phyloP scores from a whole-genome alignment of 2,888 invertebrate genomes.

The Eugnorisma glareosa region DNA sequence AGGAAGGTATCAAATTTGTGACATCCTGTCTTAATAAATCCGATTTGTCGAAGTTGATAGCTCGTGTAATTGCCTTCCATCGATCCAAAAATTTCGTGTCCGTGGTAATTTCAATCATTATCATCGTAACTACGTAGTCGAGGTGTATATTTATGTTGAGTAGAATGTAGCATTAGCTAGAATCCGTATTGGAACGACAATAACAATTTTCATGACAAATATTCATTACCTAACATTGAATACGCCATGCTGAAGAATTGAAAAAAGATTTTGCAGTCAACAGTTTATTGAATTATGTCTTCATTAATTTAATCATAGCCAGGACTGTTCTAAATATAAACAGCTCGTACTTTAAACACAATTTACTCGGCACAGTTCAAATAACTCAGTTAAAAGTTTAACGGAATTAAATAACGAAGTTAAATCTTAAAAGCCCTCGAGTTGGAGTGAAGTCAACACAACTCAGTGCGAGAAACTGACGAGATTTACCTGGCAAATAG shows the following conservation, averaged over 20 bases:
- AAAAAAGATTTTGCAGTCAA: slow-evolving; percentile 8
- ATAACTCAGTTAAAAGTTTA: slow-evolving; percentile 53
- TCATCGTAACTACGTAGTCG: background rate
- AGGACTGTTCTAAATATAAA: slow-evolving; percentile 18
- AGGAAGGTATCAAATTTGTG: slow-evolving; percentile 69
- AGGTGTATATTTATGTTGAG: slow-evolving; percentile 11
- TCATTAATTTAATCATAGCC: slow-evolving; percentile 9
- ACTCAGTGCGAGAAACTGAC: slow-evolving; percentile 36
- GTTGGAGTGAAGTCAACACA: slow-evolving; percentile 38
- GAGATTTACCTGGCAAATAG: slow-evolving; percentile 48
- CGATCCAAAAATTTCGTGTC: slow-evolving; percentile 9
- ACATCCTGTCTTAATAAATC: slow-evolving; percentile 41
- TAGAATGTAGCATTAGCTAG: slow-evolving; percentile 10
- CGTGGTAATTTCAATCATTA: slow-evolving; percentile 16
- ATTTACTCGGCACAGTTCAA: slow-evolving; percentile 54
- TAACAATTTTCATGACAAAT: background rate
- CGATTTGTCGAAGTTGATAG: slow-evolving; percentile 19
- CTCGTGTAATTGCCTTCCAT: slow-evolving; percentile 19
- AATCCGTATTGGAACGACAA: background rate
- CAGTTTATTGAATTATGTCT: slow-evolving; percentile 5
- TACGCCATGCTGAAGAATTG: background rate
- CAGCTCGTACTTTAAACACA: slow-evolving; percentile 42
- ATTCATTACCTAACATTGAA: background rate
- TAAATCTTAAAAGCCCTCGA: slow-evolving; percentile 38
- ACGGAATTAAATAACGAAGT: slow-evolving; percentile 53